phyloP scores from a whole-genome alignment of 2,113 vertebrate species.

The Himantopus leucocephalus region DNA sequence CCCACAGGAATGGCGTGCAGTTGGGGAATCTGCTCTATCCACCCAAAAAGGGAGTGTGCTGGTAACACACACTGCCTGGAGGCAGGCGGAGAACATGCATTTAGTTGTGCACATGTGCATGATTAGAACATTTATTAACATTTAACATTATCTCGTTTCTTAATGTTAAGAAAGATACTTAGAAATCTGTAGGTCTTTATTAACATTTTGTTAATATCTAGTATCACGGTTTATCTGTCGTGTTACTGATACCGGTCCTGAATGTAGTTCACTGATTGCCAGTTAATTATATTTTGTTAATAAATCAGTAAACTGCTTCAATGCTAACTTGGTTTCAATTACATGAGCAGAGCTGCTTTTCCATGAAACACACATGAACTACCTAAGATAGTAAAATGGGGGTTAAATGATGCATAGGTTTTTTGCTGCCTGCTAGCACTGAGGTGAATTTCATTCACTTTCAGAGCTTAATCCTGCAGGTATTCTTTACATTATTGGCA shows the following conservation, averaged over 20 bases:
- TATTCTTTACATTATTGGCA: not conserved
- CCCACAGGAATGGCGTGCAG: not conserved
- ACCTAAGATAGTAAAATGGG: not conserved
- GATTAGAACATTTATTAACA: not conserved
- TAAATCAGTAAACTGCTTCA: not conserved
- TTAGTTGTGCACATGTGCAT: not conserved
- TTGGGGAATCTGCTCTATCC: not conserved
- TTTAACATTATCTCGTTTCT: too few relatives aligned
- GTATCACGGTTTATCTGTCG: not conserved
- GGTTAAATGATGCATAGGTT: not conserved
- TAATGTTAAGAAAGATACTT: not conserved
- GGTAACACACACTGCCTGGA: not conserved
- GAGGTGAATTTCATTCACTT: not conserved
- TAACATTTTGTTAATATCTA: not conserved
- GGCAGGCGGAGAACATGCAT: not conserved
- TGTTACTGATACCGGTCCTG: not conserved
- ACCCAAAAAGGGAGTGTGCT: rapidly evolving
- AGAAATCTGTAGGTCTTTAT: not conserved
- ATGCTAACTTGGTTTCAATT: not conserved
- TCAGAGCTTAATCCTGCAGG: not conserved
- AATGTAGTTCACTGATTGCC: not conserved
- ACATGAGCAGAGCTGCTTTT: not conserved
- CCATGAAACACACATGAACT: not conserved
- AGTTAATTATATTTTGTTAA: not conserved
- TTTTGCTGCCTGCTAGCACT: not conserved